A percentile compares a stretch with the other conserved stretches of the same genome.
phyloP scores from a whole-genome alignment of 1,140 invertebrate species.

The Lerema accius region DNA sequence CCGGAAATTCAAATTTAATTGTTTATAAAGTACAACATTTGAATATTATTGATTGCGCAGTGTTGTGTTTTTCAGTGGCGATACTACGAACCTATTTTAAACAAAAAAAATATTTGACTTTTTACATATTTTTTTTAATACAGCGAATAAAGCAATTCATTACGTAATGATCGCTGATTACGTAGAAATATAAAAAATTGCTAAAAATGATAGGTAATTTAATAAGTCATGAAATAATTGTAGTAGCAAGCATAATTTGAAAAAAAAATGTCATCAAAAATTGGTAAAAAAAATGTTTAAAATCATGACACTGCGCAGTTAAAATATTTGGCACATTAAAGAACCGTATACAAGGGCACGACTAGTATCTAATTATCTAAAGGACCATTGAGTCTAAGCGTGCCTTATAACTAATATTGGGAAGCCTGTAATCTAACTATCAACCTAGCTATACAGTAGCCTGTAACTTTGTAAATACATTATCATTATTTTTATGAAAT shows the following conservation, averaged over 20 bases:
- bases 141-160: too few relatives aligned
- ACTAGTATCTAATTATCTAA: conserved; percentile 41
- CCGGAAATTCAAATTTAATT: conserved; percentile 11
- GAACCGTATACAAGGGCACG: conserved; percentile 46
- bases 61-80: too few relatives aligned
- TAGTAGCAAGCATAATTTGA: too few relatives aligned
- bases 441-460: conserved; percentile 51
- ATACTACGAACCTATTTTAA: too few relatives aligned
- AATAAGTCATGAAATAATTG: too few relatives aligned
- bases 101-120: too few relatives aligned
- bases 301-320: conserved; percentile 23
- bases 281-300: too few relatives aligned
- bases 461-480: conserved; percentile 71
- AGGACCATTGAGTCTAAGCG: conserved; percentile 40
- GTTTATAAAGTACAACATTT: conserved; percentile 49
- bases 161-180: too few relatives aligned
- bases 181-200: too few relatives aligned
- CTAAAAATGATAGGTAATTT: too few relatives aligned
- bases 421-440: conserved; percentile 68
- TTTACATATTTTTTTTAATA: too few relatives aligned
- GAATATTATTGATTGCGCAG: conserved; percentile 36
- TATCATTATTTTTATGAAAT: conserved; percentile 78
- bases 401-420: conserved; percentile 63
- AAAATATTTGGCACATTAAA: conserved; percentile 33
- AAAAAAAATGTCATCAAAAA: too few relatives aligned